These are phyloP conservation scores for Albula goreensis DNA, from an alignment of 2,113 vertebrate species.

Conservation along the genomic window DNA sequence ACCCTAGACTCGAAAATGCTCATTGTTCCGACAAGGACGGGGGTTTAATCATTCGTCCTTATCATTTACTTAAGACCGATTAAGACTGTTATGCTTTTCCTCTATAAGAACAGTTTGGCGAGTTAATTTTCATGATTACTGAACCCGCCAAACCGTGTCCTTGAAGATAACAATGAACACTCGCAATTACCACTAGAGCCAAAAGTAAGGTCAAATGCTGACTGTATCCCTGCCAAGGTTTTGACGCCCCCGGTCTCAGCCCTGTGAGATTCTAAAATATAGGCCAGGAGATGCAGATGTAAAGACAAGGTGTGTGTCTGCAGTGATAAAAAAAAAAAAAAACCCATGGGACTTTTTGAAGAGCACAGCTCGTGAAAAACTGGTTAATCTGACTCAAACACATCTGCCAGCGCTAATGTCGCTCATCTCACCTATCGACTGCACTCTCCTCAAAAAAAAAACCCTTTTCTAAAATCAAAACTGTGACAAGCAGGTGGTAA, in stretches of 20 bases:
- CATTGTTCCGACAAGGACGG: too few species aligned
- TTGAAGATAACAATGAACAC: too few species aligned
- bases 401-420: not conserved
- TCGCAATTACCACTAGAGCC: too few species aligned
- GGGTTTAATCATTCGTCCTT: too few species aligned
- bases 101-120: too few species aligned
- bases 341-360: not conserved
- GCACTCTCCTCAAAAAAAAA: not conserved
- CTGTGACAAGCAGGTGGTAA: not conserved
- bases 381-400: not conserved
- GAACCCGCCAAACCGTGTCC: too few species aligned
- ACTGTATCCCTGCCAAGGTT: not conserved
- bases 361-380: not conserved
- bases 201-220: too few species aligned
- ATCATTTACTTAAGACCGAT: too few species aligned
- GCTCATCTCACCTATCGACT: too few species aligned
- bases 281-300: not conserved
- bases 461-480: not conserved
- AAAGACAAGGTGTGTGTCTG: not conserved
- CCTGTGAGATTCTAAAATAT: too few species aligned
- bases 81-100: too few species aligned
- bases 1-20: not conserved
- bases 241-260: not conserved
- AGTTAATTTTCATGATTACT: too few species aligned
- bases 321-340: not conserved